A percentile compares a stretch with the other conserved stretches of the same genome.
Conservation (phyloP, 2,113 vertebrate genomes). For the Oryzias melastigma region DNA sequence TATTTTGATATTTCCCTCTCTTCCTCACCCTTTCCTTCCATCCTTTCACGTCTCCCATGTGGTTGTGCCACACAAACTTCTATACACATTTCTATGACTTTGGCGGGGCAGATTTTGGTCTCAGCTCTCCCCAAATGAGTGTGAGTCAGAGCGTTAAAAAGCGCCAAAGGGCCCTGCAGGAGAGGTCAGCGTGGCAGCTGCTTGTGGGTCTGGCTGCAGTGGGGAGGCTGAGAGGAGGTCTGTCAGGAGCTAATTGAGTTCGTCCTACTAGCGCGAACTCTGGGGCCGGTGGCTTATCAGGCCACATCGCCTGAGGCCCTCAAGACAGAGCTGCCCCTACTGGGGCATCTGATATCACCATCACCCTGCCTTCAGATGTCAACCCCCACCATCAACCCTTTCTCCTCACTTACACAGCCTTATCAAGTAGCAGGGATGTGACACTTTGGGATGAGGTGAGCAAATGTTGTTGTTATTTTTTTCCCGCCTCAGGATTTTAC, state of each 20-base stretch:
- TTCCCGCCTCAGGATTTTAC: slow-evolving; percentile 14
- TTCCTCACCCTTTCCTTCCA: slow-evolving; percentile 6
- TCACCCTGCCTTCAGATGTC: slow-evolving; percentile 73
- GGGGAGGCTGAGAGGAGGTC: slow-evolving; percentile 63
- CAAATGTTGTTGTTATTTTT: slow-evolving; percentile 34
- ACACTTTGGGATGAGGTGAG: slow-evolving; percentile 59
- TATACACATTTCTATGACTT: slow-evolving; percentile 28
- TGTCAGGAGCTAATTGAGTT: slow-evolving; percentile 83
- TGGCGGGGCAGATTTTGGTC: slow-evolving; percentile 29
- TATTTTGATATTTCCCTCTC: slow-evolving; percentile 47
- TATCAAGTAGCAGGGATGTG: slow-evolving; percentile 55
- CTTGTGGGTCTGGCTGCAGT: slow-evolving; percentile 61
- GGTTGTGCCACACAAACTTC: slow-evolving; percentile 27
- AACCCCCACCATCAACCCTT: slow-evolving; percentile 46
- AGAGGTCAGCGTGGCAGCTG: slow-evolving; percentile 74
- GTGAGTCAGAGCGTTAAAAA: slow-evolving; percentile 60
- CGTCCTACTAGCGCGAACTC: slow-evolving; percentile 71
- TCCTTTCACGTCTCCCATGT: slow-evolving; percentile 36
- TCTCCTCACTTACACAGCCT: slow-evolving; percentile 46
- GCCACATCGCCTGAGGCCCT: slow-evolving; percentile 71
- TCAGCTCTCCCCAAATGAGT: slow-evolving; percentile 47
- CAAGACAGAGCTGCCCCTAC: slow-evolving; percentile 72
- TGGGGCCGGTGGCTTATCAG: slow-evolving; percentile 78
- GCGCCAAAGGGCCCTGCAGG: slow-evolving; percentile 66
- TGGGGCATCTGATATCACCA: slow-evolving; percentile 78